A percentile compares a stretch with the other conserved stretches of the same genome.
These are phyloP conservation scores for Paramacrobiotus metropolitanus DNA, from an alignment of 1,140 invertebrate genomes.

Conservation along the genomic window DNA sequence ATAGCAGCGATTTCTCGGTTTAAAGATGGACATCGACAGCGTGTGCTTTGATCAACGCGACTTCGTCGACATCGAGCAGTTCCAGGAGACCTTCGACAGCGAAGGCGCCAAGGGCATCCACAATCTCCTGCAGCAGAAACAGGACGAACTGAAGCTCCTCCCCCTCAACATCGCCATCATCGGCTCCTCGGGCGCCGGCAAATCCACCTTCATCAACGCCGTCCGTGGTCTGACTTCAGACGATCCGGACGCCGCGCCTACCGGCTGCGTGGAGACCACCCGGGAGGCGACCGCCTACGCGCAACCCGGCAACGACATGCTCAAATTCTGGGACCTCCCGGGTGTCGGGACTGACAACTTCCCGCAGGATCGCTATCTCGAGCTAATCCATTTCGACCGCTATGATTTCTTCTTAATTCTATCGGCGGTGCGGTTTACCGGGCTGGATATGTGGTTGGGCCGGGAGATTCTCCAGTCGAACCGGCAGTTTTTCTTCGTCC, in stretches of 20 bases:
- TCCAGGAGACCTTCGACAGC: too few relatives aligned
- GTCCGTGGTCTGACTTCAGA: constrained; percentile 9
- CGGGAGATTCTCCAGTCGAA: background rate
- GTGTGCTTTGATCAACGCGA: too few relatives aligned
- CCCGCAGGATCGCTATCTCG: background rate
- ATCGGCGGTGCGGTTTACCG: background rate
- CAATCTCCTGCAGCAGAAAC: background rate
- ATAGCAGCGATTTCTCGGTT: too few relatives aligned
- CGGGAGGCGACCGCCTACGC: constrained; percentile 11
- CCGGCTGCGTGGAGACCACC: constrained; percentile 9
- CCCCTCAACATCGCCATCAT: constrained; percentile 9
- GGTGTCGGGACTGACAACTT: background rate
- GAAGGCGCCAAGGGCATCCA: background rate
- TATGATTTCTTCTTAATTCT: background rate
- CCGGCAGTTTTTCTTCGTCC: background rate
- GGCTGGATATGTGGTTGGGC: background rate
- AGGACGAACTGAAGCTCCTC: background rate
- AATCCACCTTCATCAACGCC: constrained; percentile 13
- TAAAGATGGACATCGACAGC: too few relatives aligned
- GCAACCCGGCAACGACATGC: constrained; percentile 11
- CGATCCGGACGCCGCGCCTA: constrained; percentile 10
- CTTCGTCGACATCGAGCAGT: too few relatives aligned
- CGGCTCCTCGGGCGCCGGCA: constrained; percentile 9
- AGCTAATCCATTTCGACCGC: background rate
- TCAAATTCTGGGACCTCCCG: constrained; percentile 13